Evolutionary conservation across 2,797 vertebrate genomes (phyloP).

Genomic region (Brachyalestes nurse): DNA sequence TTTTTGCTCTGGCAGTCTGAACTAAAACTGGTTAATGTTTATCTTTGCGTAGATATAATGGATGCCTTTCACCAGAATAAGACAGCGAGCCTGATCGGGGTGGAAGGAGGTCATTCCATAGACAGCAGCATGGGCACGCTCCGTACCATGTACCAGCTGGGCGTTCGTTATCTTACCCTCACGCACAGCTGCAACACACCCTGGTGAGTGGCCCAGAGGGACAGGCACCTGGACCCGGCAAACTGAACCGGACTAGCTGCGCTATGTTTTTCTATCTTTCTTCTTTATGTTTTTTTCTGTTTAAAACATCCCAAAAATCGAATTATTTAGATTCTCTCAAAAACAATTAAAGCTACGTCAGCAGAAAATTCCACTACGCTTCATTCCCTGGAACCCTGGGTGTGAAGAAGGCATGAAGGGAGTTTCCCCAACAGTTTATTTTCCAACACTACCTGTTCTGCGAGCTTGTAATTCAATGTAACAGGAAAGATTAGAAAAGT

Average conservation of each 20-base stretch:
- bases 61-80: slow-evolving; percentile 69
- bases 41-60: slow-evolving; percentile 70
- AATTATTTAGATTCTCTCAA: too few species aligned
- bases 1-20: background rate
- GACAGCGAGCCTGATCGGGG: slow-evolving; percentile 90
- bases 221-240: background rate
- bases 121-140: slow-evolving; percentile 91
- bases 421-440: too few species aligned
- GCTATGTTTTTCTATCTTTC: too few species aligned
- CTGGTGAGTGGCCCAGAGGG: slow-evolving; percentile 77
- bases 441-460: too few species aligned
- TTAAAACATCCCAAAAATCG: too few species aligned
- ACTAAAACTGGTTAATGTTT: background rate
- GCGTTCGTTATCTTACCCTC: slow-evolving; percentile 92
- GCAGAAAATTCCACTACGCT: too few species aligned
- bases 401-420: too few species aligned
- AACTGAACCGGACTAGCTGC: background rate
- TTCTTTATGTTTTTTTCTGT: too few species aligned
- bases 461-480: too few species aligned
- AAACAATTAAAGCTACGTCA: too few species aligned
- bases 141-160: slow-evolving; percentile 87
- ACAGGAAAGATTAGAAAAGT: too few species aligned
- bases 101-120: slow-evolving; percentile 93
- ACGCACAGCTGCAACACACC: slow-evolving; percentile 97
- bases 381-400: too few species aligned